These are phyloP conservation scores for Microctonus brassicae DNA, from an alignment of 2,888 invertebrate species.

Conservation along the genomic window DNA sequence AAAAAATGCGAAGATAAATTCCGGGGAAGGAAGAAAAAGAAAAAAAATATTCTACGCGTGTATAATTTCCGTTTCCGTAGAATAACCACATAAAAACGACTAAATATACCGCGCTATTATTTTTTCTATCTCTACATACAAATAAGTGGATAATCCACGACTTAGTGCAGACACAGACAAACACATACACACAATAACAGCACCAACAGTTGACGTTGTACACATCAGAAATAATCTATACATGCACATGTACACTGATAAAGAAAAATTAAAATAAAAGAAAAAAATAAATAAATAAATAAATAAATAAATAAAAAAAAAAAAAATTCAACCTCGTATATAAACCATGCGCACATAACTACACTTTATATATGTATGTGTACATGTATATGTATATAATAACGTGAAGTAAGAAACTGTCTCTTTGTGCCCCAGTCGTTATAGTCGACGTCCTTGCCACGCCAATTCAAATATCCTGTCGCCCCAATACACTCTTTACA, in stretches of 20 bases:
- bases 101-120: too few species aligned
- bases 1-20: background rate
- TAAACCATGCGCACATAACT: too few species aligned
- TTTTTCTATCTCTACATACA: too few species aligned
- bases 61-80: background rate
- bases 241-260: background rate
- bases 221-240: background rate
- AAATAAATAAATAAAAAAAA: background rate
- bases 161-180: background rate
- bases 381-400: background rate
- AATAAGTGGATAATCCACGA: constrained; percentile 10
- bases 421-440: constrained; percentile 43
- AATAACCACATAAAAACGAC: background rate
- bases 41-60: too few species aligned
- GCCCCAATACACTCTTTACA: constrained; percentile 47
- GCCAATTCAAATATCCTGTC: constrained; percentile 63
- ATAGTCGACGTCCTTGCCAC: constrained; percentile 65
- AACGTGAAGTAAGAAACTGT: constrained; percentile 15
- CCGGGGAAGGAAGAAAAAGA: too few species aligned
- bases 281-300: background rate
- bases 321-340: background rate
- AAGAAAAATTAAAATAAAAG: background rate
- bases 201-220: too few species aligned
- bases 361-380: too few species aligned
- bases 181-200: background rate